Base-by-base conservation (phyloP, 2,113 vertebrate genomes). In the Hippocampus guttulatus region DNA sequence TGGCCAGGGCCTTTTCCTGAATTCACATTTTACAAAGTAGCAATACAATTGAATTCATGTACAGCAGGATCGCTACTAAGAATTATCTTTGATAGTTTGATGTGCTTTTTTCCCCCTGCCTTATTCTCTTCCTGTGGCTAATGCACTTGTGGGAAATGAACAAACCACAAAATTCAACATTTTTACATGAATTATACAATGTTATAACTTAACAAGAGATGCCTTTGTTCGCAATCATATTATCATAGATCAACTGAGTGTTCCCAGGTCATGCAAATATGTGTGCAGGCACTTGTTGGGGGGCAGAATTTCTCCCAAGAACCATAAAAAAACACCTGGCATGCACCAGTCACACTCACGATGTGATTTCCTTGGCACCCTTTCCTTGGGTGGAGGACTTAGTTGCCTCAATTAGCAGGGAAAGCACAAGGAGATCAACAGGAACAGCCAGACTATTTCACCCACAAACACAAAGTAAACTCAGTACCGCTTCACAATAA, bases 1-100 rank as follows among this genome's bases (percentile, higher is more conserved):
- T 54, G 23, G 21, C 6, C 14, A n/a, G 52, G 69, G 40, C 33
- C 65, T 69, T 63, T 63, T 45, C 38, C 58, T 27, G 49, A 60
- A 73, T 74, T 67, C 45, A 41, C 62, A 21, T 4, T 40, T 73
- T 67, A 61, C 54, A 62, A 57, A 62, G 16, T 20, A 43, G 27
- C 47, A 65, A 27, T 47, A 11, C 64, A 43, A 12, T 23, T 25
- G 11, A 27, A 18, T 23, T 65, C 12, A 9, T 65, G 7, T 3
- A 64, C 18, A 49, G 4, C 15, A n/a, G 21, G 38, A n/a, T 64
- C n/a, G n/a, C 27, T 30, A 60, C 7, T 18, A 16, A 33, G 15
- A 60, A 12, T 6, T 33, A 8, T 16, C 12, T 18, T 60, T 60
- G 15, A 33, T 60, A 18, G 27, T 16, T 23, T 58, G 23, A 58